Evolutionary conservation across 2,888 invertebrate genomes (phyloP).

Genomic region (Caenorhabditis sp.): DNA sequence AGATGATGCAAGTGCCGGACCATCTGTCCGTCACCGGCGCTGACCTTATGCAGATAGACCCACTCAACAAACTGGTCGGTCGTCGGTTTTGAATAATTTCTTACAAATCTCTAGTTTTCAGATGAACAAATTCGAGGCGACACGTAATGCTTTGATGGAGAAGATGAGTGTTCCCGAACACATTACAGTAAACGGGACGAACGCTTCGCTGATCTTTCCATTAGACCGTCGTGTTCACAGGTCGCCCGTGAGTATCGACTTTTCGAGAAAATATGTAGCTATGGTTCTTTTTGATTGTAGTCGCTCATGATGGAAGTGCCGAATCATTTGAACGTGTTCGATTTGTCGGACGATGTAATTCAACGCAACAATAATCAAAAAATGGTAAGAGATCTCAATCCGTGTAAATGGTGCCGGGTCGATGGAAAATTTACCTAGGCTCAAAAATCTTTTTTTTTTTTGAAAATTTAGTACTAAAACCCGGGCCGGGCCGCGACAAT

Average conservation of each 20-base stretch:
- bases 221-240: slow-evolving; percentile 19
- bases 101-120: slow-evolving; percentile 9
- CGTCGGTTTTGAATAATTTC: not conserved
- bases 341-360: slow-evolving; percentile 12
- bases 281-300: no score
- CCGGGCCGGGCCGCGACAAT: no score
- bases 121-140: slow-evolving; percentile 45
- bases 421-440: no score
- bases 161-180: slow-evolving; percentile 54
- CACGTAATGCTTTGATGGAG: slow-evolving; percentile 38
- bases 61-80: slow-evolving; percentile 43
- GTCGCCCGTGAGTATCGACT: slow-evolving; percentile 21
- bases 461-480: no score
- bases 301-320: slow-evolving; percentile 46
- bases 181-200: slow-evolving; percentile 42
- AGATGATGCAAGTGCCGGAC: slow-evolving; percentile 56
- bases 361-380: slow-evolving; percentile 25
- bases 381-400: no score
- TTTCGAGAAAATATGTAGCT: no score
- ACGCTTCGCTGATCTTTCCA: slow-evolving; percentile 20
- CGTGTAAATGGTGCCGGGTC: no score
- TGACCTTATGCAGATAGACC: slow-evolving; percentile 42
- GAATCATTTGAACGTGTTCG: slow-evolving; percentile 43
- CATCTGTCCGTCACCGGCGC: slow-evolving; percentile 55
- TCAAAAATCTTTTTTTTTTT: not conserved